A percentile compares a stretch with the other conserved stretches of the same genome.
These are phyloP conservation scores for Elachura formosa DNA, from an alignment of 2,113 vertebrate species.

Conservation along the genomic window DNA sequence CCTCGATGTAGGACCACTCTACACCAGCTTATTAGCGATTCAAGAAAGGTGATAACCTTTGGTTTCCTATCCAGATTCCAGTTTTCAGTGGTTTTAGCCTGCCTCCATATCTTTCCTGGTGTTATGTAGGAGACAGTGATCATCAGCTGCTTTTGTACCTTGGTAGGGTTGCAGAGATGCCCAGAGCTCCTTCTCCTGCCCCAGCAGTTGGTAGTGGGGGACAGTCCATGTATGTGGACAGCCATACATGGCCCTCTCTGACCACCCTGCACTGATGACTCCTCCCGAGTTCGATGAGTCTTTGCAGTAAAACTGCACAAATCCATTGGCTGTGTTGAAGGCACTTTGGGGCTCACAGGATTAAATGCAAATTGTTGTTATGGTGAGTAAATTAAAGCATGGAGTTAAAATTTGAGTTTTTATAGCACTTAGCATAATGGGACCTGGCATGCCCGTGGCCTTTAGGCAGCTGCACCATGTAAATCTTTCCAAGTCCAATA, in stretches of 20 bases:
- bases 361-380: constrained; percentile 14
- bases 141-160: neutral
- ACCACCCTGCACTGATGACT: neutral
- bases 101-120: neutral
- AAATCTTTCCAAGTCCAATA: constrained; percentile 15
- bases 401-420: constrained; percentile 11
- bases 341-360: neutral
- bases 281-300: neutral
- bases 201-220: neutral
- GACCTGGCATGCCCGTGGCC: neutral
- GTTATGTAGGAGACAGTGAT: neutral
- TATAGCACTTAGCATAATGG: neutral
- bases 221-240: neutral
- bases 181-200: neutral
- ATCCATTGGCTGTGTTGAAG: neutral
- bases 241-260: neutral
- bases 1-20: neutral
- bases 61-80: constrained; percentile 11
- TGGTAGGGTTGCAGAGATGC: neutral
- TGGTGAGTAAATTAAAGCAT: constrained; percentile 21
- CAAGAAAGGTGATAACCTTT: neutral
- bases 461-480: neutral
- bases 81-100: neutral
- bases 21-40: neutral
- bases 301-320: neutral